These are phyloP conservation scores for Lumbricus terrestris DNA, from an alignment of 2,888 invertebrate species.

Conservation along the genomic window DNA sequence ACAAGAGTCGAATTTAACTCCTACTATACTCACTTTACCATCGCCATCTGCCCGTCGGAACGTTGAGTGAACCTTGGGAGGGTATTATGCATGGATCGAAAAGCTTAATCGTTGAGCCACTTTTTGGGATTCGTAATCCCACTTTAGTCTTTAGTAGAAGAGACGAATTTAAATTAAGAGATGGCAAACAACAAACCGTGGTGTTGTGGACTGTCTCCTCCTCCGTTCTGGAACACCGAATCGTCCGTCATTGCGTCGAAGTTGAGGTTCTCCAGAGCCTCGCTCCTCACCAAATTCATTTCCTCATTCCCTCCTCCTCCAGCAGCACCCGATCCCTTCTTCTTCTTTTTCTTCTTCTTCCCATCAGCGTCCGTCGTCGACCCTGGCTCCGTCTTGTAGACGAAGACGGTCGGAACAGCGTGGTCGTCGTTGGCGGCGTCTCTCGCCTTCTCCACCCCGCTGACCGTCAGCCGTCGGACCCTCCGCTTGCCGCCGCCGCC, in stretches of 20 bases:
- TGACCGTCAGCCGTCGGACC: not conserved
- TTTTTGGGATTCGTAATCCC: not conserved
- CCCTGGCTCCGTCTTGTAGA: not conserved
- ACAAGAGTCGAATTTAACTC: too few species aligned
- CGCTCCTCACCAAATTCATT: too few species aligned
- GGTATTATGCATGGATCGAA: too few species aligned
- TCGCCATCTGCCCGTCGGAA: too few species aligned
- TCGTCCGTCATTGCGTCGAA: not conserved
- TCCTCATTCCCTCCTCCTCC: not conserved
- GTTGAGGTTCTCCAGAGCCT: not conserved
- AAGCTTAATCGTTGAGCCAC: too few species aligned
- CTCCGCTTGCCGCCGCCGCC: not conserved
- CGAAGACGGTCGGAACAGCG: not conserved
- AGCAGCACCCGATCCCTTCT: too few species aligned
- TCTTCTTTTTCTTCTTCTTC: not conserved
- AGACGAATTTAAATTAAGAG: too few species aligned
- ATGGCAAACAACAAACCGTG: not conserved
- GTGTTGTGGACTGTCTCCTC: not conserved
- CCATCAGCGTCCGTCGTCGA: not conserved
- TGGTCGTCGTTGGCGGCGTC: not conserved
- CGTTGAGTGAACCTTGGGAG: too few species aligned
- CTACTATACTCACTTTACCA: too few species aligned
- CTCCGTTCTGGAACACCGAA: not conserved
- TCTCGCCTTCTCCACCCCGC: not conserved
- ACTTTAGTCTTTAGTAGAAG: too few species aligned